phyloP scores from a whole-genome alignment of 2,113 vertebrate species.

The Menura novaehollandiae region DNA sequence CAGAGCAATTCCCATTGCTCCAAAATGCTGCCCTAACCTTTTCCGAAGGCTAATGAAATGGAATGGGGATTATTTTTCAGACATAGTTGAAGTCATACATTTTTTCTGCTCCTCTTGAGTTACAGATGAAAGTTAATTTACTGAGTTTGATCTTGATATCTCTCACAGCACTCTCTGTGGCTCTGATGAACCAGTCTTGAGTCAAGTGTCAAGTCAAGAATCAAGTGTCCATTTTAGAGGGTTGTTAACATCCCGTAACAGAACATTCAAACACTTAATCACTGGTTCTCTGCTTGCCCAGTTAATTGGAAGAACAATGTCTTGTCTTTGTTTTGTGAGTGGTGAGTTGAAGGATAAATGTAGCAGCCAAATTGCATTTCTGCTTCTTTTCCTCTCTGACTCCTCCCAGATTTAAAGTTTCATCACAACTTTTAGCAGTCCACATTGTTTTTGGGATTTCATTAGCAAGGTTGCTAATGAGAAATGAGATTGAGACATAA shows the following conservation, averaged over 20 bases:
- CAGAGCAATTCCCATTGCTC: no score
- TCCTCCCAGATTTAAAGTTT: neutral
- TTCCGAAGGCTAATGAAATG: neutral
- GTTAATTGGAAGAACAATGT: neutral
- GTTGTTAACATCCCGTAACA: neutral
- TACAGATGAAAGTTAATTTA: neutral
- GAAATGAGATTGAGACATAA: neutral
- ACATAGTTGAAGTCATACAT: neutral
- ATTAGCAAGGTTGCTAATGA: neutral
- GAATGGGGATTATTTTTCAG: neutral
- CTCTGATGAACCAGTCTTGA: neutral
- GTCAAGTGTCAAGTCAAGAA: no score
- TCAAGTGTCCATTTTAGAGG: neutral
- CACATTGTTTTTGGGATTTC: neutral
- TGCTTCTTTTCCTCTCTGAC: neutral
- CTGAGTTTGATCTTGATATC: neutral
- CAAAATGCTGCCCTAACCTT: neutral
- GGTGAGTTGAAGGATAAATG: neutral
- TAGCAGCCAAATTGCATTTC: neutral
- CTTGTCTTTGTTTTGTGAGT: neutral
- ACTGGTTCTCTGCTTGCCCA: neutral
- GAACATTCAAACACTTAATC: neutral
- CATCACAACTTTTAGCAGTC: neutral
- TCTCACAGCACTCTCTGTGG: neutral
- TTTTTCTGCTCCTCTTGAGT: neutral